Evolutionary conservation across 2,113 vertebrate genomes (phyloP), one percentile per base, ranked within the genome.

Genomic region (Gambusia holbrooki): DNA sequence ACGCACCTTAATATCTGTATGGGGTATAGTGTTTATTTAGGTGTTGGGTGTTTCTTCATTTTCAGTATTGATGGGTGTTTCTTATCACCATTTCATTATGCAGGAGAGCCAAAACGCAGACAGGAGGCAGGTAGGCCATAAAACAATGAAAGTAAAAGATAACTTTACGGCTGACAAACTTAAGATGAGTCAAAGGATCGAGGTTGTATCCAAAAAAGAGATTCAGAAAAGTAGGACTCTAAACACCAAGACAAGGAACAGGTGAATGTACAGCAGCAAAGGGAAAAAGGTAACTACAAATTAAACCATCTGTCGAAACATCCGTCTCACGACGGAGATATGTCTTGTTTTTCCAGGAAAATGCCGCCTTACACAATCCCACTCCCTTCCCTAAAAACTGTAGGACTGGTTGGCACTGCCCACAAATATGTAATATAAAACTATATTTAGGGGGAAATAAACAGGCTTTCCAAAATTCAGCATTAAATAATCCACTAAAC

Each of bases 1-100:
- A 91, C 84, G 88, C 88, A 92, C 88, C 90, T 89, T 88, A 85
- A 85, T 88, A 92, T 88, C 88, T 62, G 74, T 71, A 88, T 72
- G 73, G 65, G 73, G 77, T 66, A 69, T 73, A 32, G 35, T 69
- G 63, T 80, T 58, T n/a, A 8, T 58, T 54, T n/a, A 1, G 48
- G 19, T 54, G 48, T 25, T 54, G 33, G 27, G 27, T 60, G 51
- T 80, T 25, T 83, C 6, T 66, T 76, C 0, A 61, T 8, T 0
- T 37, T 54, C 2, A 66, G 25, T 33, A 1, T 72, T 60, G 8
- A 29, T 25, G 15, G 8, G 25, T 1, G 6, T 58, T 58, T 7
- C 25, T 58, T 58, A 58, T 19, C 45, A 48, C 45, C 1, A 19
- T 19, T 19, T 54, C 35, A 9, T 54, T 54, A 17, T 58, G 22